phyloP scores from a whole-genome alignment of 2,888 invertebrate species.

The Eilema caniola region DNA sequence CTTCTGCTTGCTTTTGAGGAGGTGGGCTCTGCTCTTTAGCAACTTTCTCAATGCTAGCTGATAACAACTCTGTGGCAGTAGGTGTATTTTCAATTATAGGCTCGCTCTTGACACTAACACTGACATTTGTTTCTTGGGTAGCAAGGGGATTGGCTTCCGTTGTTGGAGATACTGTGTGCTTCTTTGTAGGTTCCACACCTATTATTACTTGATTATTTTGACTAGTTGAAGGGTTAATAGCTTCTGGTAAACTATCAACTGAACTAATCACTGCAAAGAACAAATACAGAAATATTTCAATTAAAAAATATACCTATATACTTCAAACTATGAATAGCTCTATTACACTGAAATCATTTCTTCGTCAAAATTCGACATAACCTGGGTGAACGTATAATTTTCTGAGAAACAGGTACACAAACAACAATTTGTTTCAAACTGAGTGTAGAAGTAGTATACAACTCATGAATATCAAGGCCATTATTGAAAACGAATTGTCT shows the following conservation, averaged over 20 bases:
- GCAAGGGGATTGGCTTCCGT: conserved; percentile 57
- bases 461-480: conserved; percentile 44
- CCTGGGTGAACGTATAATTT: not conserved
- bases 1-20: conserved; percentile 56
- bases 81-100: conserved; percentile 60
- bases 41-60: conserved; percentile 80
- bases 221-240: conserved; percentile 79
- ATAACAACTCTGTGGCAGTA: conserved; percentile 76
- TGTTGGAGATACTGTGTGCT: conserved; percentile 49
- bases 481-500: conserved; percentile 25
- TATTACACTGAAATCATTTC: not conserved
- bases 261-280: conserved; percentile 78
- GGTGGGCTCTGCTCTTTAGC: conserved; percentile 67
- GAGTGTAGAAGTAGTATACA: conserved; percentile 21
- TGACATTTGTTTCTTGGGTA: conserved; percentile 56
- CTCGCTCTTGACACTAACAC: conserved; percentile 61
- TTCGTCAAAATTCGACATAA: not conserved
- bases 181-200: conserved; percentile 61
- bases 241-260: conserved; percentile 76
- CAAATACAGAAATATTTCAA: conserved; percentile 23
- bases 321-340: not conserved
- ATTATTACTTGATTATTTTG: conserved; percentile 67
- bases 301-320: not conserved
- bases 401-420: conserved; percentile 11
- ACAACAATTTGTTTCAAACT: conserved; percentile 10